A percentile compares a stretch with the other conserved stretches of the same genome.
These are phyloP conservation scores for Arctopsyche grandis DNA, from an alignment of 1,140 invertebrate genomes.

Conservation along the genomic window DNA sequence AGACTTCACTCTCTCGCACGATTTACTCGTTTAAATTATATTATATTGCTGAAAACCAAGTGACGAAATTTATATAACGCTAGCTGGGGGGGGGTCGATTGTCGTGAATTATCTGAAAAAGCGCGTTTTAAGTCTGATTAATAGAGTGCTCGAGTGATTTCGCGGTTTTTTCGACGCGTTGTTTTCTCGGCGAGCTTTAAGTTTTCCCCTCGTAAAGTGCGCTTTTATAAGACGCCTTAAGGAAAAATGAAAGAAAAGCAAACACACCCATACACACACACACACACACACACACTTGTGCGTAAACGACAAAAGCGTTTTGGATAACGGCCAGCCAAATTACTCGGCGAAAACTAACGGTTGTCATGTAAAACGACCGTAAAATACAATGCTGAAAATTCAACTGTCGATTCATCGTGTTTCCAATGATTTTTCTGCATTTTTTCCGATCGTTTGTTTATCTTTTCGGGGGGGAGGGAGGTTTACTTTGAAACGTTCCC, in stretches of 20 bases:
- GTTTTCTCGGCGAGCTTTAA: background rate
- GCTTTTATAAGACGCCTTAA: background rate
- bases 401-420: background rate
- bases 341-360: slow-evolving; percentile 19
- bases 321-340: slow-evolving; percentile 15
- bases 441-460: background rate
- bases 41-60: too few species aligned
- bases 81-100: background rate
- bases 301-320: slow-evolving; percentile 3
- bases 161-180: background rate
- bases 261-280: background rate
- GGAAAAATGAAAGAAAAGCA: background rate
- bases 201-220: background rate
- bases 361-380: slow-evolving; percentile 16
- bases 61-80: slow-evolving; percentile 7
- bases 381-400: background rate
- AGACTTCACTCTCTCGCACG: too few species aligned
- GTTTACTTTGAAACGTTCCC: background rate
- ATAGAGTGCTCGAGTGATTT: background rate
- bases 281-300: background rate
- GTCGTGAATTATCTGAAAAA: background rate
- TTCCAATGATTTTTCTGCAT: background rate
- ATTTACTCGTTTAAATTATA: too few species aligned
- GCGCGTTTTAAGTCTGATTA: background rate
- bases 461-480: background rate